Evolutionary conservation across 2,113 vertebrate genomes (phyloP), one percentile per base, ranked within the genome.

Genomic region (Hippopotamus amphibius): DNA sequence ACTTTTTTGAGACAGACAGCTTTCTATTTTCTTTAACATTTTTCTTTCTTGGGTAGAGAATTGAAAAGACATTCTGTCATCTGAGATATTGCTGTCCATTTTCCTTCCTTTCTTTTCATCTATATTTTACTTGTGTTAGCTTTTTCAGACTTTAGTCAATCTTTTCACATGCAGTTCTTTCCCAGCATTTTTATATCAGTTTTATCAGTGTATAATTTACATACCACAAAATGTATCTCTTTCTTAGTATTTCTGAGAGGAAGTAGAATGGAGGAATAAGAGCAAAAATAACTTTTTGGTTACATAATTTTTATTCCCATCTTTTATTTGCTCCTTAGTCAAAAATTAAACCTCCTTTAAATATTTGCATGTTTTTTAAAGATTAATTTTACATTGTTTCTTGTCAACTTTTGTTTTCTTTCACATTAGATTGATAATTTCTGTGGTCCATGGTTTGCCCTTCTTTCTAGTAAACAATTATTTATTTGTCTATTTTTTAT

Each of bases 1-100:
- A 66, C 16, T 83, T 89, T 63, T 85, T 37, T 33, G 83, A 90
- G 80, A 92, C 68, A 85, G 90, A 61, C 28, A 66, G 16, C 48
- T 95, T 89, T 96, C n/a, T 72, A 65, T 79, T 96, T 77, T 79
- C 30, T 61, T 96, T 71, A 33, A 1, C 26, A 26, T 68, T 48
- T 80, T 93, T 93, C 0, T 5, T 50, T 95, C 48, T 41, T 82
- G 61, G 24, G 1, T 71, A 77, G 30, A 41, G 24, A 95, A 59
- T 86, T 13, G n/a, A 77, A 95, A 53, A 57, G 15, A 71, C 69
- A 68, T 43, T 46, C 30, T 95, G 65, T 48, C 63, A n/a, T 17
- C 28, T 68, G 59, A 74, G 57, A 80, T 46, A 17, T 13, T 65
- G 21, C n/a, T 86, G 41, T 24, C 33, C 8, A 14, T 95, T 96